Conservation (phyloP, 2,888 invertebrate species). For the Amiota communis region DNA sequence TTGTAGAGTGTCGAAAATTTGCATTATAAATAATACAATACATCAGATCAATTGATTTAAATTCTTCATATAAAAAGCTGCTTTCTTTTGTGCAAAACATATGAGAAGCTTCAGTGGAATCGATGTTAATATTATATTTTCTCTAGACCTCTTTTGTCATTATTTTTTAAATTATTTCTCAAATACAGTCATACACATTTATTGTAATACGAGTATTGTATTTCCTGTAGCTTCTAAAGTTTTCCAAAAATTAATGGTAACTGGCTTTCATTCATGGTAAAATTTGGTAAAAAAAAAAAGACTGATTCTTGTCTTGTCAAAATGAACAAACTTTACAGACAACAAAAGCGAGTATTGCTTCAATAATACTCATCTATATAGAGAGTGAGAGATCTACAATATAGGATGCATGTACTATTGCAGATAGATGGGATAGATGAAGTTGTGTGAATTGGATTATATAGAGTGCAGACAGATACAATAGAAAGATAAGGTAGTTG, state of each 20-base stretch:
- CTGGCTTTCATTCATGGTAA: conserved; percentile 29
- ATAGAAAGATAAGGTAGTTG: not conserved
- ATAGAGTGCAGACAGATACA: not conserved
- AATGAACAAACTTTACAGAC: conserved; percentile 59
- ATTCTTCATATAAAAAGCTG: too few relatives aligned
- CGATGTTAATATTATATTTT: not conserved
- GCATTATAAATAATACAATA: too few relatives aligned
- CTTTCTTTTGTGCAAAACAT: too few relatives aligned
- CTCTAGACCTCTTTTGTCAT: not conserved
- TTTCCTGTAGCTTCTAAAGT: too few relatives aligned
- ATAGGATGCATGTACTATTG: not conserved
- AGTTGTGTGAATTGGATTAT: not conserved
- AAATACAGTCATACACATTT: too few relatives aligned
- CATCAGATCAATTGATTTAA: too few relatives aligned
- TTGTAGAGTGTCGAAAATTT: too few relatives aligned
- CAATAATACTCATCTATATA: too few relatives aligned
- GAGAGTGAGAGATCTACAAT: not conserved
- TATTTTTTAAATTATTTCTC: not conserved
- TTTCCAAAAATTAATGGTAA: too few relatives aligned
- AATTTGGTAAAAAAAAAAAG: not conserved
- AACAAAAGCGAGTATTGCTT: conserved; percentile 55
- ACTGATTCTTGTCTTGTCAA: conserved; percentile 47
- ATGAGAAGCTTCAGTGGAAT: not conserved
- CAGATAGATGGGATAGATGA: not conserved
- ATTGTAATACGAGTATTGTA: too few relatives aligned